Evolutionary conservation across 2,113 vertebrate species (phyloP).

Genomic region (Nesoenas mayeri): DNA sequence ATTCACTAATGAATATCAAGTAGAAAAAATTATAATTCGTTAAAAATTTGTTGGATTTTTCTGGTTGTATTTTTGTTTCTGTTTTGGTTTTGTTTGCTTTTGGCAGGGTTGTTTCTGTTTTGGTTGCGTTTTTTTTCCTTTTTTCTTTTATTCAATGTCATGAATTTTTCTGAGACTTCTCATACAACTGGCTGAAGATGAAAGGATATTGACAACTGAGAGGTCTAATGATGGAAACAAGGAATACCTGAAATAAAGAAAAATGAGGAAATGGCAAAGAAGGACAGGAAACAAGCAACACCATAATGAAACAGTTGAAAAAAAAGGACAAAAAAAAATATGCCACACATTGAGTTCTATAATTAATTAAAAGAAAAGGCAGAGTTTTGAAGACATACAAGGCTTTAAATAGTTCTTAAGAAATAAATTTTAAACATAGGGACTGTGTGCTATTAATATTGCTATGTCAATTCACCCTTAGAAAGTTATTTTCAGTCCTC

Average conservation of each 20-base stretch:
- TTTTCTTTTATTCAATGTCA: not conserved
- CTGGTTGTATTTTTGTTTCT: too few relatives aligned
- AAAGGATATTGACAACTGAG: not conserved
- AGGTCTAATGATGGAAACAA: not conserved
- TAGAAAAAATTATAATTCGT: not conserved
- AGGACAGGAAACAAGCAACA: not conserved
- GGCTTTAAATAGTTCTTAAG: not conserved
- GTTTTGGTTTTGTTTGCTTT: too few relatives aligned
- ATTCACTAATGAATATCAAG: not conserved
- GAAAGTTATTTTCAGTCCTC: not conserved
- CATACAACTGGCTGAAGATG: not conserved
- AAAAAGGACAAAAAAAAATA: not conserved
- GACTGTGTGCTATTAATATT: not conserved
- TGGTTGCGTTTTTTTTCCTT: not conserved
- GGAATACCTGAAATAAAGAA: not conserved
- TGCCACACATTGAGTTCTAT: not conserved
- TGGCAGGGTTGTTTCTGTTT: not conserved
- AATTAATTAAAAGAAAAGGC: not conserved
- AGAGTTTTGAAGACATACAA: not conserved
- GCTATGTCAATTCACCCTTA: not conserved
- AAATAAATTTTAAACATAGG: not conserved
- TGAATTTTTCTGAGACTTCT: not conserved
- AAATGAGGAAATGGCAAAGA: not conserved
- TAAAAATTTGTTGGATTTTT: not conserved
- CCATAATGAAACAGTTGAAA: not conserved